Conservation (phyloP, 2,113 vertebrate species). For the Campylomormyrus tamandua region DNA sequence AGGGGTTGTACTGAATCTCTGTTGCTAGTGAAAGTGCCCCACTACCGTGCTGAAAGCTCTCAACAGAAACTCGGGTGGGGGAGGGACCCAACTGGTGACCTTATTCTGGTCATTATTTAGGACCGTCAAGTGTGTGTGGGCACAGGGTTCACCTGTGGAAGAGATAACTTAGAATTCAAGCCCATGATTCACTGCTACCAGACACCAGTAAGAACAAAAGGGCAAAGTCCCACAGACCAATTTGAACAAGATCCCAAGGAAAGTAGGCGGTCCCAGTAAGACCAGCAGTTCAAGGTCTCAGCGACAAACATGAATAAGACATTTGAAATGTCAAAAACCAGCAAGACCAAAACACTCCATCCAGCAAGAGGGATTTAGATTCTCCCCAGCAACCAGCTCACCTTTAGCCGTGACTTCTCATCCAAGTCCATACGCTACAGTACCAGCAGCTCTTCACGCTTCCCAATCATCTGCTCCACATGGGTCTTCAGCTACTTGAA, state of each 20-base stretch:
- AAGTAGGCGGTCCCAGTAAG: background rate
- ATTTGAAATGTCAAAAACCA: background rate
- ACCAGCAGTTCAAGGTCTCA: background rate
- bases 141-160: background rate
- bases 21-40: background rate
- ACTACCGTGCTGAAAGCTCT: background rate
- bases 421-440: background rate
- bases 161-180: background rate
- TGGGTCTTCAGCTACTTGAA: slow-evolving; percentile 17
- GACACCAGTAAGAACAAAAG: background rate
- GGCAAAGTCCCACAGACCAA: background rate
- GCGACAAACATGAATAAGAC: background rate
- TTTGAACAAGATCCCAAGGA: background rate
- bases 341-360: background rate
- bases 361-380: background rate
- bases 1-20: background rate
- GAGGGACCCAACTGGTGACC: background rate
- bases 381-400: background rate
- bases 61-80: background rate
- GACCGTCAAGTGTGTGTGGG: background rate
- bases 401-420: background rate
- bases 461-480: slow-evolving; percentile 12
- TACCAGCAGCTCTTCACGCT: background rate
- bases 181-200: background rate
- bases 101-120: background rate